A percentile compares a stretch with the other conserved stretches of the same genome.
phyloP scores from a whole-genome alignment of 2,113 vertebrate species.

The Cebidichthys violaceus region DNA sequence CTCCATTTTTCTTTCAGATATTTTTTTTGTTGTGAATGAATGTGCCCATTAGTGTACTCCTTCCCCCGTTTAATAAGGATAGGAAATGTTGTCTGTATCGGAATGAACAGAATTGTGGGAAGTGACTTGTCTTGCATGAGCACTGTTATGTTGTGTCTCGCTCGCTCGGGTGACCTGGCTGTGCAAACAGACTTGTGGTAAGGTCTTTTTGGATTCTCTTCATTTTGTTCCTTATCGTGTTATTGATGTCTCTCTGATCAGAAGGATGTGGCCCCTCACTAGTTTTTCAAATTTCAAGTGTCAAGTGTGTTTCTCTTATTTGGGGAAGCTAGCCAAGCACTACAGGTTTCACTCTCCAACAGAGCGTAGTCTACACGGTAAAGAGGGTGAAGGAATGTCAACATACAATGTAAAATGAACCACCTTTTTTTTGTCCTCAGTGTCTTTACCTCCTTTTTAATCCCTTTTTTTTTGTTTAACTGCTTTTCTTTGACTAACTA shows the following conservation, averaged over 20 bases:
- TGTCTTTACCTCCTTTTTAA: conserved; percentile 67
- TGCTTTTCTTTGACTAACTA: conserved; percentile 49
- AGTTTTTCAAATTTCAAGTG: conserved; percentile 53
- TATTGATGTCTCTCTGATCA: conserved; percentile 57
- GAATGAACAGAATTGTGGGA: conserved; percentile 74
- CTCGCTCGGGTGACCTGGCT: conserved; percentile 68
- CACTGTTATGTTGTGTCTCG: conserved; percentile 76
- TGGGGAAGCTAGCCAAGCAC: conserved; percentile 70
- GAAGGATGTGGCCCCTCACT: conserved; percentile 42
- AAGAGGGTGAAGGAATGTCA: conserved; percentile 68
- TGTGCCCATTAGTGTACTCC: conserved; percentile 70
- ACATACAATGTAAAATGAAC: conserved; percentile 50
- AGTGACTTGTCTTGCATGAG: conserved; percentile 81
- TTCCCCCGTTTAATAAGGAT: conserved; percentile 63
- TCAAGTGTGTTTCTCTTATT: conserved; percentile 58
- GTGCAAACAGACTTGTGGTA: conserved; percentile 61
- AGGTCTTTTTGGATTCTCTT: conserved; percentile 67
- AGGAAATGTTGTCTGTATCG: conserved; percentile 69
- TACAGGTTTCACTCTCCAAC: conserved; percentile 63
- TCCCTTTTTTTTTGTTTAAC: conserved; percentile 15
- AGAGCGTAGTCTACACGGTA: conserved; percentile 11
- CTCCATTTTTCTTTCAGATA: conserved; percentile 52
- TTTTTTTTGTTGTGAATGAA: conserved; percentile 69
- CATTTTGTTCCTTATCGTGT: conserved; percentile 56
- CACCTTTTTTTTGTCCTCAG: conserved; percentile 60